phyloP scores from a whole-genome alignment of 2,113 vertebrate genomes.

The Herpailurus yagouaroundi region DNA sequence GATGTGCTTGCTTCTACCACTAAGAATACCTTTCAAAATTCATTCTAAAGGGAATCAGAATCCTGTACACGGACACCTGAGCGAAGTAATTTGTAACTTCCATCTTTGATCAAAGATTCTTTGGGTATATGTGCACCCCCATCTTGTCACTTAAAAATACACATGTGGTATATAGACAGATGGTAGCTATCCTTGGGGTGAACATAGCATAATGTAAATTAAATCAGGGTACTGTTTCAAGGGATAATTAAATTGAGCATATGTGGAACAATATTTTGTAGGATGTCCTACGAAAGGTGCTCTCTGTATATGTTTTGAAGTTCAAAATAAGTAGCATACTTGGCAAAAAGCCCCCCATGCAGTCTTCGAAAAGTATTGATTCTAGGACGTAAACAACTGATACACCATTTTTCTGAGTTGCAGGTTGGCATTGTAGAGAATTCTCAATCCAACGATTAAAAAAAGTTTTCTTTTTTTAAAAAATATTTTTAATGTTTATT shows the following conservation, averaged over 20 bases:
- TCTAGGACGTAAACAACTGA: neutral
- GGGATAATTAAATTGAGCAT: neutral
- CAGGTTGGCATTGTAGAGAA: neutral
- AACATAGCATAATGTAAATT: neutral
- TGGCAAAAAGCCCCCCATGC: neutral
- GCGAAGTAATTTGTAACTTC: neutral
- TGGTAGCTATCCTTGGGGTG: neutral
- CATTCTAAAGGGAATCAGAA: neutral
- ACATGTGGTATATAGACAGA: neutral
- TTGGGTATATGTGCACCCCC: neutral
- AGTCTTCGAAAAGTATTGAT: neutral
- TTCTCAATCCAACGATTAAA: neutral
- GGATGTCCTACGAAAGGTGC: neutral
- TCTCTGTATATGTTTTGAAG: neutral
- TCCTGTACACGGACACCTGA: neutral
- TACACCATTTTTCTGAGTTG: neutral
- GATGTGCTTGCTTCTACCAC: neutral
- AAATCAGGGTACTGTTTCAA: neutral
- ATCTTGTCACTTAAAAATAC: neutral
- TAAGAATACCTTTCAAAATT: neutral
- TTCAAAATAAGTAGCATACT: neutral
- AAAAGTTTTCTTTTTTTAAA: neutral
- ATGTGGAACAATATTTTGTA: neutral
- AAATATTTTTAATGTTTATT: too few species aligned
- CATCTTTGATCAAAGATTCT: neutral